These are phyloP conservation scores for Copsychus sechellarum DNA, from an alignment of 2,113 vertebrate species.

Conservation along the genomic window DNA sequence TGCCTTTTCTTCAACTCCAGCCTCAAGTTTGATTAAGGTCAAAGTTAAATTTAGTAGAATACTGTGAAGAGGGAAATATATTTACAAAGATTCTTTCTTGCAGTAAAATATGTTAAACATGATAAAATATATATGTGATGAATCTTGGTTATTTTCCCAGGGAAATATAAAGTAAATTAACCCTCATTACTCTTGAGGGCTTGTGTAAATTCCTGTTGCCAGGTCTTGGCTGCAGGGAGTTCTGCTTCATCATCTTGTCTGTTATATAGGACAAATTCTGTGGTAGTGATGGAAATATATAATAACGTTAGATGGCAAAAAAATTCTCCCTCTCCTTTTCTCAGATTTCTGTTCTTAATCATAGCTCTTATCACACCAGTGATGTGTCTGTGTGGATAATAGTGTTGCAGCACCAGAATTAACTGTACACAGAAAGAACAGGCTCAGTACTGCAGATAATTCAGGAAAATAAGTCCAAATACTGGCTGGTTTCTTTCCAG, in stretches of 20 bases:
- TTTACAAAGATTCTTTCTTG: neutral
- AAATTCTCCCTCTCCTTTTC: neutral
- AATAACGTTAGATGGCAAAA: neutral
- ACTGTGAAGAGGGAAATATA: neutral
- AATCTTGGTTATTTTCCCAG: neutral
- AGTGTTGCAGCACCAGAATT: neutral
- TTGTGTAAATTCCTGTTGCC: neutral
- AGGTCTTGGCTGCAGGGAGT: neutral
- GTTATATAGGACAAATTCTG: neutral
- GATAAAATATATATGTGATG: neutral
- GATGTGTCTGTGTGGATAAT: neutral
- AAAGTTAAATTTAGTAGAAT: neutral
- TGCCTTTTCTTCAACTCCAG: neutral
- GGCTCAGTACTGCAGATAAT: neutral
- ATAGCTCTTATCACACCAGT: neutral
- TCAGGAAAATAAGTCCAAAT: neutral
- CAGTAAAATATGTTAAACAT: neutral
- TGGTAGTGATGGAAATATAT: neutral
- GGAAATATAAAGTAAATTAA: neutral
- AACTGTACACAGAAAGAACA: neutral
- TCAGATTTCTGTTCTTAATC: neutral
- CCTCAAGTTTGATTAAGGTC: slow-evolving; percentile 2
- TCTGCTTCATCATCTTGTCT: neutral
- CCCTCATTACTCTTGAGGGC: neutral
- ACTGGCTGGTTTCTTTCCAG: neutral